Evolutionary conservation across 2,888 invertebrate genomes (phyloP).

Genomic region (Cynaeus angustus): DNA sequence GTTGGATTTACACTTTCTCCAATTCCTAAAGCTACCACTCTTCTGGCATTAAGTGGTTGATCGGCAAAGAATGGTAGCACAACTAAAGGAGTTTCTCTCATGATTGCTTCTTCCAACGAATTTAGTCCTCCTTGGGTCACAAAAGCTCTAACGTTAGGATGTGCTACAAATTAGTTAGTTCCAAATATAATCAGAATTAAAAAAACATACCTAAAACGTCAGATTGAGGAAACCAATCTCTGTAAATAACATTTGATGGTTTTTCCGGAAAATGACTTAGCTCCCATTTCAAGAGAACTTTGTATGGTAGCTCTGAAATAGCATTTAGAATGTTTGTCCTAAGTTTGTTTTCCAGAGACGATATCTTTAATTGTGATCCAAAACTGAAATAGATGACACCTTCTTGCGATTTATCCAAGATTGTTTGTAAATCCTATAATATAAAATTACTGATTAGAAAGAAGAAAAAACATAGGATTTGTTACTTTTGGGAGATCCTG

Average conservation of each 20-base stretch:
- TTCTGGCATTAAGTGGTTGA: conserved; percentile 40
- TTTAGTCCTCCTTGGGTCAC: conserved; percentile 47
- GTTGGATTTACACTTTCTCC: neutral
- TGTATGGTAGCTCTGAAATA: conserved; percentile 48
- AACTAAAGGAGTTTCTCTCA: conserved; percentile 24
- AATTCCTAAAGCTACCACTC: conserved; percentile 31
- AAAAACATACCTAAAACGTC: too few relatives aligned
- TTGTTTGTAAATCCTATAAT: neutral
- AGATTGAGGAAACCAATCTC: too few relatives aligned
- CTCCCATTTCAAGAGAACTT: conserved; percentile 55
- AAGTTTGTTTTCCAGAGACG: conserved; percentile 29
- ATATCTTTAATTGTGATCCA: conserved; percentile 38
- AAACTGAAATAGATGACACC: conserved; percentile 66
- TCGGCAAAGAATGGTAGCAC: conserved; percentile 43
- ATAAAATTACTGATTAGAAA: too few relatives aligned
- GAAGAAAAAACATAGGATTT: too few relatives aligned
- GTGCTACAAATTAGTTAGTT: conserved; percentile 13
- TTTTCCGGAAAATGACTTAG: conserved; percentile 13
- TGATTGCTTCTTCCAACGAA: conserved; percentile 36
- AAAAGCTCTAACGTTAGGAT: conserved; percentile 45
- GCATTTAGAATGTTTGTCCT: conserved; percentile 41
- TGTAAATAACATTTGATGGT: too few relatives aligned
- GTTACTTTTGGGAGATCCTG: neutral
- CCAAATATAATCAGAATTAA: neutral
- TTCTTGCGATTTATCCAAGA: conserved; percentile 60